Percentiles rank a stretch among this genome's conserved stretches.
phyloP scores from a whole-genome alignment of 2,113 vertebrate genomes.

The Ictidomys tridecemlineatus region DNA sequence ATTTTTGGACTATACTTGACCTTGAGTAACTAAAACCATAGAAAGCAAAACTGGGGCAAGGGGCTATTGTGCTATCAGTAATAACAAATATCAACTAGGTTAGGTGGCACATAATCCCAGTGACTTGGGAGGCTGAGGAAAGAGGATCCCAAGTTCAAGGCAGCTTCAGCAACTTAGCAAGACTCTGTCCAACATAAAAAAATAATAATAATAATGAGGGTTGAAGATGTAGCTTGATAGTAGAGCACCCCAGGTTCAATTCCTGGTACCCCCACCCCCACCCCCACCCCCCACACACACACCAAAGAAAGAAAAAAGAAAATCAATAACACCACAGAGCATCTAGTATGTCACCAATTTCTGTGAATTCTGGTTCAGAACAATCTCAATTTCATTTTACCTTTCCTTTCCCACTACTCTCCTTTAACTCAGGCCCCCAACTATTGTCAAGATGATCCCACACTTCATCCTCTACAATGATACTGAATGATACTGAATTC shows the following conservation, averaged over 20 bases:
- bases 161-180: too few species aligned
- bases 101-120: too few species aligned
- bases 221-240: too few species aligned
- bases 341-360: background rate
- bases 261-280: too few species aligned
- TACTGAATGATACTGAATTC: background rate
- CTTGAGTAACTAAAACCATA: background rate
- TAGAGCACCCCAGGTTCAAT: too few species aligned
- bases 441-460: background rate
- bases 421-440: background rate
- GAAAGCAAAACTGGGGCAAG: background rate
- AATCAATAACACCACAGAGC: background rate
- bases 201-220: too few species aligned
- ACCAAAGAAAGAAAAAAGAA: background rate
- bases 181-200: too few species aligned
- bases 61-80: background rate
- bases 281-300: too few species aligned
- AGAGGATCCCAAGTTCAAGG: too few species aligned
- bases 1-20: background rate
- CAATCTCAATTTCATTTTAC: background rate
- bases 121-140: too few species aligned
- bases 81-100: background rate
- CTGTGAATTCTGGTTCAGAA: constrained; percentile 6
- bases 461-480: background rate
- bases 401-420: background rate